Percentiles rank a stretch among this genome's conserved stretches.
Evolutionary conservation across 2,888 invertebrate genomes (phyloP).

Genomic region (Calameuta idolon): DNA sequence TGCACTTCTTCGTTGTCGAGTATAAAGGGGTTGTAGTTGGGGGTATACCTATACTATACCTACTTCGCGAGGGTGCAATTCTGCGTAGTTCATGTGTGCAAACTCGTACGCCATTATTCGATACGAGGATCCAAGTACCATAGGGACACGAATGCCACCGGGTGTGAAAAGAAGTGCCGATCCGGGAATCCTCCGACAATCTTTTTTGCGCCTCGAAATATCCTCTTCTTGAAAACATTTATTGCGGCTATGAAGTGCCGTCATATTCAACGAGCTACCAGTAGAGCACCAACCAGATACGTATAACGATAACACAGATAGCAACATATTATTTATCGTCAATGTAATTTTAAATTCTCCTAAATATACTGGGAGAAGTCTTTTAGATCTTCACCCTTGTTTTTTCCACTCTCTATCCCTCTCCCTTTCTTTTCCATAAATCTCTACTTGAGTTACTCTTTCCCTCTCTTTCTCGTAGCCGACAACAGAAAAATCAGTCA

Average conservation of each 20-base stretch:
- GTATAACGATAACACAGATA: neutral
- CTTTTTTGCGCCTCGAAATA: neutral
- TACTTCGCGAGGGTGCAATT: constrained; percentile 1
- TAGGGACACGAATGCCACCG: neutral
- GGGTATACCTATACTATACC: neutral
- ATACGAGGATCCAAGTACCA: neutral
- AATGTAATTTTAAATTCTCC: neutral
- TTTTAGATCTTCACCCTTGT: neutral
- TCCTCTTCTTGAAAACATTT: neutral
- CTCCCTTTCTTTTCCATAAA: neutral
- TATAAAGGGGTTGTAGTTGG: neutral
- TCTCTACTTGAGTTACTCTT: neutral
- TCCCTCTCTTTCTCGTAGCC: neutral
- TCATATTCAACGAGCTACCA: neutral
- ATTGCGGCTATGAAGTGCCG: neutral
- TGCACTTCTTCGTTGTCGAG: constrained; percentile 29
- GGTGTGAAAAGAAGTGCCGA: neutral
- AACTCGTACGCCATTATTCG: neutral
- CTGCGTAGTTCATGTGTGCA: neutral
- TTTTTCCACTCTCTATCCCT: neutral
- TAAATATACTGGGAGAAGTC: neutral
- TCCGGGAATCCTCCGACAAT: neutral
- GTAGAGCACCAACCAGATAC: neutral
- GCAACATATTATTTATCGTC: neutral
- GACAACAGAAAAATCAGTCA: neutral